phyloP scores from a whole-genome alignment of 2,797 vertebrate genomes.

The Fringilla coelebs region DNA sequence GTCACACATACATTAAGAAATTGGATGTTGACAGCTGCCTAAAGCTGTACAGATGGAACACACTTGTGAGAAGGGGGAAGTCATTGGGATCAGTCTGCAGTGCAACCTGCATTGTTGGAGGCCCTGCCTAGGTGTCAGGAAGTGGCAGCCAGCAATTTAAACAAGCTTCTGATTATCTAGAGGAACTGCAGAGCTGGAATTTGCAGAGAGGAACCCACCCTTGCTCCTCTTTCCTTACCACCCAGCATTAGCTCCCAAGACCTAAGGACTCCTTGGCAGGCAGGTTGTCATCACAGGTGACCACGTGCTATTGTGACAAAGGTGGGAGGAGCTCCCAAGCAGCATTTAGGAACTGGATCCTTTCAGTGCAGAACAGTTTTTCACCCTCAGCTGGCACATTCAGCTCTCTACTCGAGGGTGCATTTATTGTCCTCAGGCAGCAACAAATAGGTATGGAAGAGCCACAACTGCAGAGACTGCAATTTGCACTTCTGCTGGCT shows the following conservation, averaged over 20 bases:
- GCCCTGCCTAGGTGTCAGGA: neutral
- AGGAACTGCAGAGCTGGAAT: neutral
- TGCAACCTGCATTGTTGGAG: neutral
- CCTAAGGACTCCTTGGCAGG: neutral
- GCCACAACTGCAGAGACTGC: neutral
- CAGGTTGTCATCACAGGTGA: neutral
- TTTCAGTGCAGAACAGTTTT: neutral
- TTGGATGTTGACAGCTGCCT: neutral
- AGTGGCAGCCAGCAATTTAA: neutral
- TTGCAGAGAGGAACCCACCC: rapidly evolving
- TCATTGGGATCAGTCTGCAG: neutral
- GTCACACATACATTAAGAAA: rapidly evolving
- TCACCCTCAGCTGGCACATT: neutral
- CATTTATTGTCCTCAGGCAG: neutral
- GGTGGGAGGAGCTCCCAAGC: neutral
- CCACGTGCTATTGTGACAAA: neutral
- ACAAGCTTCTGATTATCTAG: neutral
- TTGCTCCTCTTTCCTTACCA: neutral
- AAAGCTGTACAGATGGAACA: neutral
- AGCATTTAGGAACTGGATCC: neutral
- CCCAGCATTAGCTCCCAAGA: neutral
- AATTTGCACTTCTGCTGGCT: neutral
- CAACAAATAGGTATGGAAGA: neutral
- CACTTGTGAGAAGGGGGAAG: neutral
- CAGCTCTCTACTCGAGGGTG: rapidly evolving